Base-by-base conservation (phyloP, 1,140 invertebrate genomes). In the Mesaphorura yosii region DNA sequence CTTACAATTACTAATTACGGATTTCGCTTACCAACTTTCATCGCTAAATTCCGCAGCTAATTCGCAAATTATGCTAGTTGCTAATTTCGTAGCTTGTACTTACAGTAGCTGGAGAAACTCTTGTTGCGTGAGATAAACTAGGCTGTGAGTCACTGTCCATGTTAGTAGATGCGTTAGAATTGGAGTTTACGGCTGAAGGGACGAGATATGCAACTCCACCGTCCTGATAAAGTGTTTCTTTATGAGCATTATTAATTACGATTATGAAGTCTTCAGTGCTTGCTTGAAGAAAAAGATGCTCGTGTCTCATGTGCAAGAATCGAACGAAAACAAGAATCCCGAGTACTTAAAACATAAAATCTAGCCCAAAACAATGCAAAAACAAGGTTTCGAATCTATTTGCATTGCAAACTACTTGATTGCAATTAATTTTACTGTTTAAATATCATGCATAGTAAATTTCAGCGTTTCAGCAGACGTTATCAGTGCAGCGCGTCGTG, bases 91-190 rank as follows among this genome's bases (percentile, higher is more conserved):
- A 66, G 60, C 62, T 54, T 57, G 58, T 66, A 81, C 82, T 84
- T 81, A 89, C 86, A 69, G 86, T 88, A 64, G 84, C 85, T 64
- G 86, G 86, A 65, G 86, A 88, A 64, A 88, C 84, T 67, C 86
- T 77, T 66, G 84, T 88, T 59, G 85, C 84, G 73, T 85, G 82
- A 62, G 81, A 81, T 66, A 87, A 77, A 68, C 78, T 79, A 62
- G 78, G 74, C 62, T 75, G 72, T 51, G 76, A 75, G 41, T 69
- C 67, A 58, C 70, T 69, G 56, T 66, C 55, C 62, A 64, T 4
- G 59, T 46, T 68, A 68, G 73, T 73, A 69, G 71, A 75, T 62
- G 65, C 70, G 59, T 74, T 72, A 66, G 73, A 69, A 55, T 74
- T 73, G 63, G 73, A 70, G 63, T 75, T 73, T 69, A 70, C 73